Conservation (phyloP, 2,888 invertebrate species). For the Mesoligia furuncula region DNA sequence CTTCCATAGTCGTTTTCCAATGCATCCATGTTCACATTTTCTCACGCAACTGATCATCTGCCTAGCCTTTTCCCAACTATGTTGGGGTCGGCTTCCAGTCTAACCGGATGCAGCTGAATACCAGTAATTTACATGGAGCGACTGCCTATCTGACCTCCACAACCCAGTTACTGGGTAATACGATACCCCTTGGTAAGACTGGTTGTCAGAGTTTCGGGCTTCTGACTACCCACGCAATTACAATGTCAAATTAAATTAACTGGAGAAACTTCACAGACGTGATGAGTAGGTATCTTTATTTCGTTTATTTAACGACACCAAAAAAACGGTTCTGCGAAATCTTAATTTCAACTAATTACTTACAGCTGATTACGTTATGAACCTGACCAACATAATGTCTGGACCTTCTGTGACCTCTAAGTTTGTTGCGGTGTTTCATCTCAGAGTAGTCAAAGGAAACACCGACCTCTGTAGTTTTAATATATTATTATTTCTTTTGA, state of each 20-base stretch:
- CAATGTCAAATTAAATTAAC: background rate
- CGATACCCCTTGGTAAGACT: no score
- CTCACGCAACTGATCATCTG: background rate
- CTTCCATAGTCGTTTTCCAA: background rate
- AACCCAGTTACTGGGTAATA: no score
- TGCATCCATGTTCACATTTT: background rate
- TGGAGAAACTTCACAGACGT: background rate
- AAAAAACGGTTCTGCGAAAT: background rate
- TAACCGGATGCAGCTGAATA: no score
- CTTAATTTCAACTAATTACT: background rate
- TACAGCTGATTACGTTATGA: background rate
- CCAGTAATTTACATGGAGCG: no score
- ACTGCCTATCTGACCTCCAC: no score
- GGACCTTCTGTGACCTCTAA: background rate
- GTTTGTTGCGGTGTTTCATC: background rate
- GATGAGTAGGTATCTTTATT: background rate
- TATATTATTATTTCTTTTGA: background rate
- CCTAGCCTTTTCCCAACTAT: no score
- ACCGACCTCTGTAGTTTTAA: background rate
- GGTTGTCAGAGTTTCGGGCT: no score
- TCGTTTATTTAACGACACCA: background rate
- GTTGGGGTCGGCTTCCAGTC: no score
- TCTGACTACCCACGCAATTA: background rate
- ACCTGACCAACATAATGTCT: background rate
- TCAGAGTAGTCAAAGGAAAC: background rate